Conservation (phyloP, 2,113 vertebrate species). For the Coregonus clupeaformis region DNA sequence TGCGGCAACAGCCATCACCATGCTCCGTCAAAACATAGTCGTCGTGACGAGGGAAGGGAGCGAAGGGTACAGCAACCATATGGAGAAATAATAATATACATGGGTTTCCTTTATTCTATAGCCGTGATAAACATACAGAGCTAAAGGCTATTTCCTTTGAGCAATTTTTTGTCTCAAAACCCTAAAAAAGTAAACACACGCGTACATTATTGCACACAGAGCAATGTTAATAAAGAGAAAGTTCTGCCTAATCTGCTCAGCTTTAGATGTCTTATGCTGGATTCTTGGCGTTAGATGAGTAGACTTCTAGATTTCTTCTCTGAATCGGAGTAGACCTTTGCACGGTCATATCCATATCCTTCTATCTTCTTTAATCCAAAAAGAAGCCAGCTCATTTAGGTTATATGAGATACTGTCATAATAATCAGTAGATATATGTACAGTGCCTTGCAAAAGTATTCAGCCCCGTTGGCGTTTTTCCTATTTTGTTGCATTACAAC, state of each 20-base stretch:
- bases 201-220: not conserved
- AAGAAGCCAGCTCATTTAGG: constrained; percentile 57
- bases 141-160: not conserved
- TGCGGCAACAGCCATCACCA: constrained; percentile 44
- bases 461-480: too few relatives aligned
- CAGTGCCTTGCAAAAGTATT: too few relatives aligned
- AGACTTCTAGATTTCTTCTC: constrained; percentile 30
- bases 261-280: constrained; percentile 4
- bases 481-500: too few relatives aligned
- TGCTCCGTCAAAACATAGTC: constrained; percentile 62
- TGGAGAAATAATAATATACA: not conserved
- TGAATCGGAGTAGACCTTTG: not conserved
- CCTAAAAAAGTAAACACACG: not conserved
- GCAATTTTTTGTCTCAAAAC: not conserved
- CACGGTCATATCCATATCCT: not conserved
- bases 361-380: constrained; percentile 72
- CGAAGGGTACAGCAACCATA: constrained; percentile 22
- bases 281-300: not conserved
- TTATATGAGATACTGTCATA: constrained; percentile 31
- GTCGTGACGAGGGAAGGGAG: constrained; percentile 42
- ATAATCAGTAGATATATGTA: not conserved
- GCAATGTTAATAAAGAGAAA: not conserved
- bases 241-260: not conserved
- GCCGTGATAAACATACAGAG: constrained; percentile 10
- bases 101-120: not conserved